Evolutionary conservation across 2,113 vertebrate species (phyloP).

Genomic region (Columba janthina): DNA sequence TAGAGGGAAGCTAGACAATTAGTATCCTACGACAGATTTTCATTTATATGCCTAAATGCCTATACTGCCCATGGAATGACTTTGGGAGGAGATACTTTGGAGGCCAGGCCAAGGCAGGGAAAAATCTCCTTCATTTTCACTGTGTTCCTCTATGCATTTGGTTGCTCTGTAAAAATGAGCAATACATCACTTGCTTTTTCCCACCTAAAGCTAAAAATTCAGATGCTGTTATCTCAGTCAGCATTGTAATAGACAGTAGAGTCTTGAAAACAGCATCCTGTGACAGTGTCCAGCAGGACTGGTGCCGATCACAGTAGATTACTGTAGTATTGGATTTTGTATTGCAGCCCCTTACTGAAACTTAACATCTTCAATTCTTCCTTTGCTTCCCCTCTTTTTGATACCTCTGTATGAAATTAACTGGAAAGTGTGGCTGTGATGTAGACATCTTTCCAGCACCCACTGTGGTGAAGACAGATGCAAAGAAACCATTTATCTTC

Average conservation of each 20-base stretch:
- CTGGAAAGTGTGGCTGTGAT: conserved; percentile 26
- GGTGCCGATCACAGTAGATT: not conserved
- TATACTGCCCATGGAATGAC: not conserved
- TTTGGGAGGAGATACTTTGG: not conserved
- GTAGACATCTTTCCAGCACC: conserved; percentile 13
- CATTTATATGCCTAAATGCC: not conserved
- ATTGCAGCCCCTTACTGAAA: not conserved
- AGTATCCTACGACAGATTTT: not conserved
- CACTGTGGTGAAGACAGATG: not conserved
- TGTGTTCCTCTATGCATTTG: not conserved
- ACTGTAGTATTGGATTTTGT: not conserved
- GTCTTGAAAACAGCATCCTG: not conserved
- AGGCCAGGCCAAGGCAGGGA: not conserved
- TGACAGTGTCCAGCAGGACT: not conserved
- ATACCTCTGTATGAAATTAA: conserved; percentile 24
- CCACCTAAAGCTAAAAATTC: not conserved
- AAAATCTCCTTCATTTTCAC: not conserved
- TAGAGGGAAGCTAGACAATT: not conserved
- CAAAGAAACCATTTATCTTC: conserved; percentile 12
- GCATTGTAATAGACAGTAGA: not conserved
- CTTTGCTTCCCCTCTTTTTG: conserved; percentile 61
- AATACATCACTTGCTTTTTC: not conserved
- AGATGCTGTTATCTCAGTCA: not conserved
- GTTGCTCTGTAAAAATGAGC: not conserved
- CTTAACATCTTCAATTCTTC: not conserved